phyloP scores from a whole-genome alignment of 2,888 invertebrate species.

The Pristionchus fissidentatus region DNA sequence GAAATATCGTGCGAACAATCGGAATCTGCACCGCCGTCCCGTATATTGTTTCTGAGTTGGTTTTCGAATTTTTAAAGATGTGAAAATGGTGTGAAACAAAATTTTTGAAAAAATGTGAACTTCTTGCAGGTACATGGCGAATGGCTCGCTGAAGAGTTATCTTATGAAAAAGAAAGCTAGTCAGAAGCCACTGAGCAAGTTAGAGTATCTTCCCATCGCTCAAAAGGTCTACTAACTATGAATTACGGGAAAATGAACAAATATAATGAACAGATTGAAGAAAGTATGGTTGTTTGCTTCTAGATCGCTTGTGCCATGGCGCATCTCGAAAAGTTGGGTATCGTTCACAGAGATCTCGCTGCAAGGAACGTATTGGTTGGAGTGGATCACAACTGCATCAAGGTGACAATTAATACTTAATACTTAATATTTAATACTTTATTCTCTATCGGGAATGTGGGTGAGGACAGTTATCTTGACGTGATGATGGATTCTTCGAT shows the following conservation, averaged over 20 bases:
- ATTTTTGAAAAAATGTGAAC: neutral
- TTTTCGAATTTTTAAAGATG: neutral
- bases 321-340: neutral
- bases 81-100: neutral
- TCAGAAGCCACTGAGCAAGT: neutral
- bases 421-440: too few relatives aligned
- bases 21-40: neutral
- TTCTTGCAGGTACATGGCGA: neutral
- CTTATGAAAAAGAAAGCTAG: neutral
- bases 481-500: too few relatives aligned
- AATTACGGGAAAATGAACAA: neutral
- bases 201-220: neutral
- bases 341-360: constrained; percentile 4
- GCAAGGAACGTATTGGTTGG: neutral
- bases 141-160: neutral
- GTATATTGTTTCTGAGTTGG: constrained; percentile 3
- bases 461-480: too few relatives aligned
- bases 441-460: too few relatives aligned
- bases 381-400: neutral
- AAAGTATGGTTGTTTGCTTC: neutral
- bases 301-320: constrained; percentile 23
- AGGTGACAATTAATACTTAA: too few relatives aligned
- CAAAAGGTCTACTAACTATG: neutral
- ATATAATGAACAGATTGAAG: neutral
- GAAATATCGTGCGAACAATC: constrained; percentile 4